Conservation (phyloP, 2,113 vertebrate genomes). For the Phyllopteryx taeniolatus region DNA sequence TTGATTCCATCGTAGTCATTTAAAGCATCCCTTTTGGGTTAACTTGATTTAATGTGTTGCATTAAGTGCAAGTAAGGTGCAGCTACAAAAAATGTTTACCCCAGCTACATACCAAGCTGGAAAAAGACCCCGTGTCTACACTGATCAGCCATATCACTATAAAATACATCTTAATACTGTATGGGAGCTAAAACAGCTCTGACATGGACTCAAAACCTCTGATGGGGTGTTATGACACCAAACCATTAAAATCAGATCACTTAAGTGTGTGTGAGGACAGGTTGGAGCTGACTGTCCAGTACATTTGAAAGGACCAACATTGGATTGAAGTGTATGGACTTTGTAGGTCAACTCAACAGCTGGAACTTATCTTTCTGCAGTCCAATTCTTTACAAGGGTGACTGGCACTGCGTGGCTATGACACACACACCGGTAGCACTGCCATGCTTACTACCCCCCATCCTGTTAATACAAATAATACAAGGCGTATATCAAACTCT, state of each 20-base stretch:
- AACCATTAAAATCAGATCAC: not conserved
- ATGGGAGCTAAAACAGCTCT: not conserved
- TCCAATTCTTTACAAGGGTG: not conserved
- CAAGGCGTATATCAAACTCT: not conserved
- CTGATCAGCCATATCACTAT: conserved; percentile 1
- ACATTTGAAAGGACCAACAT: not conserved
- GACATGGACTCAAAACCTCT: not conserved
- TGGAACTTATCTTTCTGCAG: not conserved
- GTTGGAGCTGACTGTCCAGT: too few relatives aligned
- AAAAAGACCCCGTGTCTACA: not conserved
- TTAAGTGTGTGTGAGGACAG: not conserved
- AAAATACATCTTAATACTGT: not conserved
- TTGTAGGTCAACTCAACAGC: not conserved
- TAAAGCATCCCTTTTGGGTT: not conserved
- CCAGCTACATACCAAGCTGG: not conserved
- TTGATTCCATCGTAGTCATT: conserved; percentile 11
- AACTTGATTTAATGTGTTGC: conserved; percentile 18
- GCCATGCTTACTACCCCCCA: not conserved
- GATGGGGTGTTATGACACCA: not conserved
- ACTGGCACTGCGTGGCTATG: not conserved
- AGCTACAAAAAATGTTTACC: conserved; percentile 24
- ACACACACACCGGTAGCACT: not conserved
- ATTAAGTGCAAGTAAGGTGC: conserved; percentile 38
- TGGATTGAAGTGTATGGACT: conserved; percentile 1
- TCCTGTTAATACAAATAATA: not conserved